Conservation (phyloP, 1,140 invertebrate species). For the Bombus vancouverensis region DNA sequence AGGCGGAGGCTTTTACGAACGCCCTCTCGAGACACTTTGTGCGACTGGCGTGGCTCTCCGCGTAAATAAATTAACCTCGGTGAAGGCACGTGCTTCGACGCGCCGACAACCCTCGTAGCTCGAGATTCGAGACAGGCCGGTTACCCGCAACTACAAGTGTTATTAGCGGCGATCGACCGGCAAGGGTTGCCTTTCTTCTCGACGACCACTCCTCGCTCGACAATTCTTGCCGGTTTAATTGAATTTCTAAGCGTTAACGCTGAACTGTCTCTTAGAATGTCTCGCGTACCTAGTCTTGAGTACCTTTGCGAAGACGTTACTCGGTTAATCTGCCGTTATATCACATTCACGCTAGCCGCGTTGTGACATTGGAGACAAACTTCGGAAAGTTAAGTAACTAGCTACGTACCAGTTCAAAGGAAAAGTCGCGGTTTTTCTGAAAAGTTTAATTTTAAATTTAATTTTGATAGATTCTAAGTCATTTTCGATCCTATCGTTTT, state of each 20-base stretch:
- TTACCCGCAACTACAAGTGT: slow-evolving; percentile 30
- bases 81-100: slow-evolving; percentile 38
- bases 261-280: background rate
- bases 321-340: background rate
- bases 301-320: background rate
- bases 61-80: slow-evolving; percentile 45
- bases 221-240: slow-evolving; percentile 13
- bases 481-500: too few species aligned
- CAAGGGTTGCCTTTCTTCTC: slow-evolving; percentile 28
- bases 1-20: background rate
- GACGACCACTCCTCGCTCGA: too few species aligned
- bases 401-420: fast-evolving
- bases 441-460: background rate
- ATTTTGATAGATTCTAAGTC: background rate
- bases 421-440: background rate
- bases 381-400: background rate
- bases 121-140: slow-evolving; percentile 9
- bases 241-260: background rate
- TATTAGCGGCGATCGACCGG: slow-evolving; percentile 28
- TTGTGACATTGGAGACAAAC: background rate
- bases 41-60: slow-evolving; percentile 18
- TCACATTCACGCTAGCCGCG: background rate
- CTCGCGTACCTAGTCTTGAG: background rate
- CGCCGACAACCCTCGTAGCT: slow-evolving; percentile 12
- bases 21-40: slow-evolving; percentile 35